Conservation (phyloP, 2,888 invertebrate genomes). For the Magallana nippona region DNA sequence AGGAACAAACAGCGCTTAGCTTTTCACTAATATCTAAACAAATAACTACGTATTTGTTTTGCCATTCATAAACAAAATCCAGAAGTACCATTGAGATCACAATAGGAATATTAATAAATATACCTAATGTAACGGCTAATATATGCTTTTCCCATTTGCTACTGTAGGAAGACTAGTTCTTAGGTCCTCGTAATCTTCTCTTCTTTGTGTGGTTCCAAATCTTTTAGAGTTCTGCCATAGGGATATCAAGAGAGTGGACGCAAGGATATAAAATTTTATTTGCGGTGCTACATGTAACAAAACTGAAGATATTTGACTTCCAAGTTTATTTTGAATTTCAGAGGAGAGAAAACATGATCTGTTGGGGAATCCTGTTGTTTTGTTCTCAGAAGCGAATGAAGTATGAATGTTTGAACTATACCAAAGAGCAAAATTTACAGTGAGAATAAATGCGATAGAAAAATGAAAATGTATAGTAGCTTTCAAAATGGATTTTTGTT, state of each 20-base stretch:
- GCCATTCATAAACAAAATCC: neutral
- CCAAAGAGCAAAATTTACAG: neutral
- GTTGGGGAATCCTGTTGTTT: neutral
- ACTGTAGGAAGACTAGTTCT: neutral
- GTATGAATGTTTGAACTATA: neutral
- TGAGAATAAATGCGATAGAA: neutral
- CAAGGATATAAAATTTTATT: conserved; percentile 2
- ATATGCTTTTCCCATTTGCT: neutral
- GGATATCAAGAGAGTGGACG: neutral
- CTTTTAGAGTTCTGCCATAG: neutral
- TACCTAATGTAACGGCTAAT: neutral
- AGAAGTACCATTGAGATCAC: neutral
- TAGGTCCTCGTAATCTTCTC: neutral
- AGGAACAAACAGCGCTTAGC: neutral
- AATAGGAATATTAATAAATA: neutral
- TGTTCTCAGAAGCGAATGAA: neutral
- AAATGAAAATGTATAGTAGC: neutral
- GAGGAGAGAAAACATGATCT: neutral
- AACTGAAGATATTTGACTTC: neutral
- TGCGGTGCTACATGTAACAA: neutral
- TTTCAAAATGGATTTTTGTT: neutral
- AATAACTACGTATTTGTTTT: neutral
- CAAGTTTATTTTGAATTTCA: neutral
- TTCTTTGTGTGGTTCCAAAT: neutral
- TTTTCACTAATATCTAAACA: neutral